phyloP scores from a whole-genome alignment of 2,888 invertebrate genomes.

The Sesia bembeciformis region DNA sequence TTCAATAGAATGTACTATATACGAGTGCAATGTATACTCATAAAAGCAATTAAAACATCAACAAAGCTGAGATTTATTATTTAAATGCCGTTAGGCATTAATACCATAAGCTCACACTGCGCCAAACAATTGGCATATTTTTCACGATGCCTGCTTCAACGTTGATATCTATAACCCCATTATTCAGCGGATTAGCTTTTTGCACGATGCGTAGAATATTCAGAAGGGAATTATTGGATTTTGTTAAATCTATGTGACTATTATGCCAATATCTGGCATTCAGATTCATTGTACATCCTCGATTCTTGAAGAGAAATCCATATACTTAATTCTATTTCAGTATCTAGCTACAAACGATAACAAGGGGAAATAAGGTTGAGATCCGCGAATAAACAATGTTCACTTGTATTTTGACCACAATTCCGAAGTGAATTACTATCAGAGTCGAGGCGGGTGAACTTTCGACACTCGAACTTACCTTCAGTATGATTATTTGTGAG shows the following conservation, averaged over 20 bases:
- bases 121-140: slow-evolving; percentile 59
- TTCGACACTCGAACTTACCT: slow-evolving; percentile 38
- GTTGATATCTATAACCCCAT: slow-evolving; percentile 67
- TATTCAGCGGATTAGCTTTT: slow-evolving; percentile 70
- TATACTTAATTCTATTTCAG: too few species aligned
- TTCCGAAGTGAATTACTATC: slow-evolving; percentile 45
- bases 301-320: too few species aligned
- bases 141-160: slow-evolving; percentile 49
- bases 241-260: slow-evolving; percentile 23
- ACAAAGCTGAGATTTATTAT: slow-evolving; percentile 35
- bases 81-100: slow-evolving; percentile 25
- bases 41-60: slow-evolving; percentile 36
- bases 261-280: too few species aligned
- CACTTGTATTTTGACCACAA: slow-evolving; percentile 39
- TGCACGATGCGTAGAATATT: slow-evolving; percentile 64
- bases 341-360: neutral
- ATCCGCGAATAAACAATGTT: slow-evolving; percentile 4
- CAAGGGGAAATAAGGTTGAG: neutral
- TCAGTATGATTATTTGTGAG: slow-evolving; percentile 63
- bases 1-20: neutral
- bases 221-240: slow-evolving; percentile 67
- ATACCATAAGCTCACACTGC: slow-evolving; percentile 32
- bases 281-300: too few species aligned
- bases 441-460: slow-evolving; percentile 38
- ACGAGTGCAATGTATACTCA: neutral